Percentiles rank a stretch among this genome's conserved stretches.
Evolutionary conservation across 2,113 vertebrate genomes (phyloP).

Genomic region (Urocynchramus pylzowi): DNA sequence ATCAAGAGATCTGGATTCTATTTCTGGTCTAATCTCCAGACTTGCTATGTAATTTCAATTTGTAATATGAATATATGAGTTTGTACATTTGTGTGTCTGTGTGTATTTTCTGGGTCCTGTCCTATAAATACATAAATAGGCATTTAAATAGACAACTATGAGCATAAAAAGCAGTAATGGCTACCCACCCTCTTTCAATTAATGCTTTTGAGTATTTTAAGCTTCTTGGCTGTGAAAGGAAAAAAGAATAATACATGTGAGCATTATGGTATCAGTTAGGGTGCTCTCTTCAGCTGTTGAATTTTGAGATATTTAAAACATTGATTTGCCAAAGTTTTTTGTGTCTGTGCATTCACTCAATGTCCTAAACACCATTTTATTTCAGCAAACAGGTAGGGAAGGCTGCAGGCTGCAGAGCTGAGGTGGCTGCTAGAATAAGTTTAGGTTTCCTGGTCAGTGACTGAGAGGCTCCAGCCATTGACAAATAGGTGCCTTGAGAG

Average conservation of each 20-base stretch:
- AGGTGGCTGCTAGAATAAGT: not conserved
- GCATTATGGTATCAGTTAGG: not conserved
- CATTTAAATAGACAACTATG: not conserved
- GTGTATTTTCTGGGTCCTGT: not conserved
- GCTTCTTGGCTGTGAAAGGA: not conserved
- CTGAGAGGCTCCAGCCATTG: not conserved
- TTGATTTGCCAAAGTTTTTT: not conserved
- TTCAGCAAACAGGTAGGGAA: not conserved
- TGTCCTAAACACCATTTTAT: not conserved
- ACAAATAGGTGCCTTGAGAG: not conserved
- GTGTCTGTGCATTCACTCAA: not conserved
- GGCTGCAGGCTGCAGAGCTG: not conserved
- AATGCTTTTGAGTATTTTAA: not conserved
- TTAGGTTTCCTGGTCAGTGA: not conserved
- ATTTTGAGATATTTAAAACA: slow-evolving; percentile 22
- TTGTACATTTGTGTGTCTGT: not conserved
- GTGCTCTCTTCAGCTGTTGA: not conserved
- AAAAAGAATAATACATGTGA: not conserved
- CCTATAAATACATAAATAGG: not conserved
- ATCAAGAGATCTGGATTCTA: slow-evolving; percentile 3
- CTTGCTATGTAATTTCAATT: not conserved
- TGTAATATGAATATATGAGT: not conserved
- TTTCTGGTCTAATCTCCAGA: slow-evolving; percentile 21
- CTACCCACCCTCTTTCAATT: not conserved
- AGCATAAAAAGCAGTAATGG: not conserved